These are phyloP conservation scores for Aphis gossypii DNA, from an alignment of 1,140 invertebrate genomes.

Conservation along the genomic window DNA sequence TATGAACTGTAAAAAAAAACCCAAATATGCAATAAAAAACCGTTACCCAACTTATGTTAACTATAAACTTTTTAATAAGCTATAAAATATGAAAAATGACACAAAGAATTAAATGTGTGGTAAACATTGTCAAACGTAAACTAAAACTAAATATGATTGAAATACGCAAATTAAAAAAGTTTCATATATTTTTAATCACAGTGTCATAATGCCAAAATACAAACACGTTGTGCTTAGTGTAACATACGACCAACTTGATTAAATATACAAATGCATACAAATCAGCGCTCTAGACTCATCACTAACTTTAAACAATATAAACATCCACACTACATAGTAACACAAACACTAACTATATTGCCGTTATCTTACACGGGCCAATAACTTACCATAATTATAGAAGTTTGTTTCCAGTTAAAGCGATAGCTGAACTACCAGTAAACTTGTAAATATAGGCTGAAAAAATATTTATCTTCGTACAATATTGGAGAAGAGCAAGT, in stretches of 20 bases:
- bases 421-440: background rate
- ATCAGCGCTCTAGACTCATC: background rate
- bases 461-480: background rate
- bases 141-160: too few relatives aligned
- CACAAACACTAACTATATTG: background rate
- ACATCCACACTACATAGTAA: background rate
- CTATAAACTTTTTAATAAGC: background rate
- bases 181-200: background rate
- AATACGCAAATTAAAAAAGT: too few relatives aligned
- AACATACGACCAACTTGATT: background rate
- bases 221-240: background rate
- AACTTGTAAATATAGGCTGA: background rate
- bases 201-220: background rate
- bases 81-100: background rate
- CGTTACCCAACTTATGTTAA: background rate
- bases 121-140: background rate
- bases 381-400: background rate
- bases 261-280: background rate
- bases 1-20: background rate
- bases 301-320: background rate
- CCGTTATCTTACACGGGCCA: background rate
- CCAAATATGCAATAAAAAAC: background rate
- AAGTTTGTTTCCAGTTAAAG: background rate
- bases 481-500: background rate
- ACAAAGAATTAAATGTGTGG: background rate